Evolutionary conservation across 2,797 vertebrate genomes (phyloP).

Genomic region (Chelon labrosus): DNA sequence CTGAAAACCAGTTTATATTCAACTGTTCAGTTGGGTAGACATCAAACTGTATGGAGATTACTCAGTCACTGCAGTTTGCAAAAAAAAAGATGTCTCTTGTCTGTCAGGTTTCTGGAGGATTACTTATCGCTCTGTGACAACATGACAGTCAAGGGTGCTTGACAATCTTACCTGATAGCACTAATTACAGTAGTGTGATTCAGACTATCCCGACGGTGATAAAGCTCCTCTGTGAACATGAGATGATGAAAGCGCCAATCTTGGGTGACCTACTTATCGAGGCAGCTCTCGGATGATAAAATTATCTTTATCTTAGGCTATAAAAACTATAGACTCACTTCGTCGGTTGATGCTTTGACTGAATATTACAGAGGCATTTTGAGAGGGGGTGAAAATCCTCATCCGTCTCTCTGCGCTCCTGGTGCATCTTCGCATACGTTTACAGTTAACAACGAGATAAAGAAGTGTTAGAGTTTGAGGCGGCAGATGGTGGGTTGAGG

Average conservation of each 20-base stretch:
- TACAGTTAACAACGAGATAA: slow-evolving; percentile 13
- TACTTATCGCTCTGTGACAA: slow-evolving; percentile 6
- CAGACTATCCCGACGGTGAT: slow-evolving; percentile 14
- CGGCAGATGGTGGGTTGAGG: slow-evolving; percentile 64
- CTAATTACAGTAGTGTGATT: slow-evolving; percentile 15
- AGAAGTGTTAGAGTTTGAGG: slow-evolving; percentile 34
- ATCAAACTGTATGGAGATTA: slow-evolving; percentile 17
- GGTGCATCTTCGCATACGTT: slow-evolving; percentile 14
- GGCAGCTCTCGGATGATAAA: slow-evolving; percentile 33
- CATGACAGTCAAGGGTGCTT: neutral
- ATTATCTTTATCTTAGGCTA: slow-evolving; percentile 17
- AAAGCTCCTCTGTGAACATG: slow-evolving; percentile 19
- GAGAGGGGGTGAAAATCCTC: neutral
- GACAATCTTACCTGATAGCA: slow-evolving; percentile 10
- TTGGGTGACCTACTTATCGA: slow-evolving; percentile 55
- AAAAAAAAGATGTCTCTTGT: neutral
- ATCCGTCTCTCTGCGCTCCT: neutral
- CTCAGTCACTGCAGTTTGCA: too few species aligned
- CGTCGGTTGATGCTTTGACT: neutral
- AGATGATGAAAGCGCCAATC: slow-evolving; percentile 35
- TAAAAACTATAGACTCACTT: neutral
- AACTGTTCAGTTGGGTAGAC: slow-evolving; percentile 5
- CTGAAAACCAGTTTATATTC: neutral
- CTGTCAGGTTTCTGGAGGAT: neutral
- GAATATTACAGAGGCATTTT: neutral